Base-by-base conservation (phyloP, 2,113 vertebrate genomes). In the Galemys pyrenaicus region DNA sequence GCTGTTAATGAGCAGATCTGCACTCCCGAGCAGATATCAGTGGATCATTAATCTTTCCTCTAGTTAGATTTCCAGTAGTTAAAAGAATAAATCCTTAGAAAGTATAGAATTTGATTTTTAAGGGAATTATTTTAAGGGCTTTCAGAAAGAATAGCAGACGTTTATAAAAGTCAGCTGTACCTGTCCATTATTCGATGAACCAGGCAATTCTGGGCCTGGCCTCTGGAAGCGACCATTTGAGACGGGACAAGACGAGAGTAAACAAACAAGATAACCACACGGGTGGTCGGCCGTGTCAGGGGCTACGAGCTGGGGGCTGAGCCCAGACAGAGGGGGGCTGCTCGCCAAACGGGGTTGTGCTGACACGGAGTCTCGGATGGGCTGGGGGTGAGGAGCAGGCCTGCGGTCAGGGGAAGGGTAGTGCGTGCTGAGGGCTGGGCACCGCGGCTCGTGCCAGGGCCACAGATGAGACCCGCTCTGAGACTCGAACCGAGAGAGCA, bases 1-100 rank as follows among this genome's bases (percentile, higher is more conserved):
- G 87, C 74, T 94, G 86, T 85, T 97, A 97, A 96, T 93, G 95
- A 96, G 90, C 87, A 93, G 92, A 95, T 86, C 94, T 67, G 80
- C 10, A 56, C 83, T 79, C 82, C 86, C 49, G 75, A 85, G 81
- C 60, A 78, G 93, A 96, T 73, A 86, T 78, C 24, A 74, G 75
- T 58, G 87, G 85, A 58, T 64, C 96, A 96, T 96, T 94, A 93
- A 95, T 97, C 96, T 96, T 75, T 51, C 58, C 67, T 93, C 95
- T 97, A 81, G 92, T 96, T 97, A 96, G 81, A 91, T 92, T 83
- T 62, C 93, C 73, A 39, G 44, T 79, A 74, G 65, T 95, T 95
- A 67, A 80, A 82, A 93, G 41, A 83, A 74, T 62, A 71, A 81
- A 92, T 84, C 70, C 87, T 97, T 56, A 20, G 39, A 60, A 91